A percentile compares a stretch with the other conserved stretches of the same genome.
Evolutionary conservation across 2,797 vertebrate genomes (phyloP).

Genomic region (Cossypha caffra): DNA sequence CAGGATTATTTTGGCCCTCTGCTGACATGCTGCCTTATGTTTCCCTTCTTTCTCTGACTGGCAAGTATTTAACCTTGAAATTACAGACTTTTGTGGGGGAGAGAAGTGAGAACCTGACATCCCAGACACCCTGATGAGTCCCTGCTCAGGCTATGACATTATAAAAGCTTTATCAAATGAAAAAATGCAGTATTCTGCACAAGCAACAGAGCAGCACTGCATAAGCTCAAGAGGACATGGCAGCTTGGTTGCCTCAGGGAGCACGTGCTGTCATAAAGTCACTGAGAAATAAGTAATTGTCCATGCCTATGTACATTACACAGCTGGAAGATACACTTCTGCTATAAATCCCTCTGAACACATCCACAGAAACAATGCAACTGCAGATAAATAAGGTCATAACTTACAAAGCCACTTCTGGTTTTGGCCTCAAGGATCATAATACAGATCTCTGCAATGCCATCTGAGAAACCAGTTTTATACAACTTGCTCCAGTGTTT

Average conservation of each 20-base stretch:
- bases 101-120: not conserved
- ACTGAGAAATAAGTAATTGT: slow-evolving; percentile 37
- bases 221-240: not conserved
- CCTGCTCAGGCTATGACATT: not conserved
- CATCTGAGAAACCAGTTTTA: slow-evolving; percentile 5
- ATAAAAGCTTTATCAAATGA: not conserved
- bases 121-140: not conserved
- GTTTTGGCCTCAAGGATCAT: not conserved
- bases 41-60: not conserved
- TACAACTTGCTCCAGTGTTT: not conserved
- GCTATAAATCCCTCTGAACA: not conserved
- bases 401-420: not conserved
- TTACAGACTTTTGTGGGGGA: not conserved
- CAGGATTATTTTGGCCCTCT: not conserved
- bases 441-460: not conserved
- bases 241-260: slow-evolving; percentile 52
- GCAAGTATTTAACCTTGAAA: not conserved
- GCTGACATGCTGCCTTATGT: not conserved
- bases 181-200: not conserved
- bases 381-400: not conserved
- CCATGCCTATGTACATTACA: slow-evolving; percentile 22
- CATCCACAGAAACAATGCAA: not conserved
- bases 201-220: not conserved
- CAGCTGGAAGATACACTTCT: slow-evolving; percentile 39
- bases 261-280: slow-evolving; percentile 7